Evolutionary conservation across 2,113 vertebrate genomes (phyloP).

Genomic region (Toxostoma redivivum): DNA sequence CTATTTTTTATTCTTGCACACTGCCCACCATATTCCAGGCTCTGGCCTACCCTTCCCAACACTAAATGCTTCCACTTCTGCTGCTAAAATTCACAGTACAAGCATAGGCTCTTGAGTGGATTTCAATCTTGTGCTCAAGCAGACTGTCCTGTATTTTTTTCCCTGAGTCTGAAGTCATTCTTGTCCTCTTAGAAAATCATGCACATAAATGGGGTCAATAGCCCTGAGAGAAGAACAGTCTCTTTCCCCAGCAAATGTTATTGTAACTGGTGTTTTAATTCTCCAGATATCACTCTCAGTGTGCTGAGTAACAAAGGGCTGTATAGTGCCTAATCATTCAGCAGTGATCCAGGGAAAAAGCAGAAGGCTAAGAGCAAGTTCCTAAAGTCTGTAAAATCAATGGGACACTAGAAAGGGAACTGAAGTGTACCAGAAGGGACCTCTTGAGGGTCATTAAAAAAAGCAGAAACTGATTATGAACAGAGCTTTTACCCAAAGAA

Average conservation of each 20-base stretch:
- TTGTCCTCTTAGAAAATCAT: conserved; percentile 58
- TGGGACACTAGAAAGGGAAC: conserved; percentile 69
- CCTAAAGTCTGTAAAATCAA: conserved; percentile 74
- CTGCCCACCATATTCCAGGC: neutral
- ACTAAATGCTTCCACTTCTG: neutral
- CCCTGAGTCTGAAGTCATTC: conserved; percentile 50
- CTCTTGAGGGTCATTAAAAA: conserved; percentile 72
- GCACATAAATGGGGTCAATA: conserved; percentile 50
- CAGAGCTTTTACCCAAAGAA: conserved; percentile 64
- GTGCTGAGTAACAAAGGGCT: conserved; percentile 59
- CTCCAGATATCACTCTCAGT: conserved; percentile 55
- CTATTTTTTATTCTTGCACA: neutral
- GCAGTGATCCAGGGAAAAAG: conserved; percentile 50
- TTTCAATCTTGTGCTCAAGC: conserved; percentile 3
- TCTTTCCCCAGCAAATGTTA: conserved; percentile 62
- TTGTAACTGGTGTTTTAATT: conserved; percentile 70
- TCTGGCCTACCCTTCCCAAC: neutral
- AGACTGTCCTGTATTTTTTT: neutral
- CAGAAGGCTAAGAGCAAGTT: conserved; percentile 62
- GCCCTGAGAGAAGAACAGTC: conserved; percentile 41
- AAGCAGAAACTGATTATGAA: conserved; percentile 71
- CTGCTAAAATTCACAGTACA: conserved; percentile 32
- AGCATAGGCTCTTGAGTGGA: neutral
- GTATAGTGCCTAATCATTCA: conserved; percentile 59
- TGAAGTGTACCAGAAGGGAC: conserved; percentile 73